phyloP scores from a whole-genome alignment of 2,888 invertebrate species.

The Pantelozetes paolii region DNA sequence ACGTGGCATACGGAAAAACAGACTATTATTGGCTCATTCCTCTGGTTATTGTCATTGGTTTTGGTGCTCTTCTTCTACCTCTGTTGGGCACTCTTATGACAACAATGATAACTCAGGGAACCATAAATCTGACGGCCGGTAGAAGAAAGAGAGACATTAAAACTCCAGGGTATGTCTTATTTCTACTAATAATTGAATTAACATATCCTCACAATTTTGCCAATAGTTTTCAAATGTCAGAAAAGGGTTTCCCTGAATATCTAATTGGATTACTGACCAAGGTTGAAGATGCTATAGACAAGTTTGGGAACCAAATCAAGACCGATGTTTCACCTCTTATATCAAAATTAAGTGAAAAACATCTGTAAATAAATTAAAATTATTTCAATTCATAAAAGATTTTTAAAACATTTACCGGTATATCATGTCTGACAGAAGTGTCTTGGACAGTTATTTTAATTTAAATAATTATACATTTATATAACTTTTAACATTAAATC shows the following conservation, averaged over 20 bases:
- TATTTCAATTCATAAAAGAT: no score
- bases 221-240: background rate
- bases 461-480: no score
- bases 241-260: background rate
- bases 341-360: background rate
- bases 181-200: background rate
- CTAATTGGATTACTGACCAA: background rate
- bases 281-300: constrained; percentile 15
- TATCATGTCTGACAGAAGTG: no score
- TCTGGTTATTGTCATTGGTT: constrained; percentile 46
- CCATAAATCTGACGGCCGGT: constrained; percentile 43
- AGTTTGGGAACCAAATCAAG: constrained; percentile 19
- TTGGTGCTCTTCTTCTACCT: constrained; percentile 46
- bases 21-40: constrained; percentile 45
- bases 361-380: no score
- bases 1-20: constrained; percentile 38
- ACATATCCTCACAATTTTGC: background rate
- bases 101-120: constrained; percentile 44
- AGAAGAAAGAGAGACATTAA: constrained; percentile 32
- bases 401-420: no score
- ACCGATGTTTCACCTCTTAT: constrained; percentile 11
- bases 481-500: no score
- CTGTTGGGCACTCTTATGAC: constrained; percentile 47
- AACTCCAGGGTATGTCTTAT: background rate
- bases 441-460: no score